Percentiles rank a stretch among this genome's conserved stretches.
These are phyloP conservation scores for Agelas oroides DNA, from an alignment of 37 sponge, comb jelly and placozoan genomes.

Conservation along the genomic window DNA sequence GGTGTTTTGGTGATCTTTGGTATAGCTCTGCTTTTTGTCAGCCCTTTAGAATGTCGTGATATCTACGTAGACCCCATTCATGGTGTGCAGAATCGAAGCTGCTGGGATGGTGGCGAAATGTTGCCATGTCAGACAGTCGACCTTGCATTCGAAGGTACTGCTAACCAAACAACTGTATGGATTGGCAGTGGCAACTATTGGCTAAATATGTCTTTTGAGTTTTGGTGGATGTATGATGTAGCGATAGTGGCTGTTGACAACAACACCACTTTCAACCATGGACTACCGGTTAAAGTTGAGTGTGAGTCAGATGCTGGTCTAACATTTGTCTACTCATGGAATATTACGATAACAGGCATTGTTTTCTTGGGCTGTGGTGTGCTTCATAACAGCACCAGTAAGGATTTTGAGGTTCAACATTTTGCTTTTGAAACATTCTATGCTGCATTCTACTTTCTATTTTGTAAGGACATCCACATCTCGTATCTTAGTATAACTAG, in stretches of 20 bases:
- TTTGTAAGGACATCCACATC: constrained; percentile 5
- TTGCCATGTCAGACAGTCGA: neutral
- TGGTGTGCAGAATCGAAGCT: neutral
- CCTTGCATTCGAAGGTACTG: neutral
- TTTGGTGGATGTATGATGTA: neutral
- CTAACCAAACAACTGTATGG: neutral
- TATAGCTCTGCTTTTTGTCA: too few relatives aligned
- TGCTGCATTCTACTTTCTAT: constrained; percentile 41
- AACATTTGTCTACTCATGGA: neutral
- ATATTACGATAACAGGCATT: neutral
- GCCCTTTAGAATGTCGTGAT: too few relatives aligned
- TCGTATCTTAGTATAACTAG: neutral
- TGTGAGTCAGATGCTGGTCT: constrained; percentile 1
- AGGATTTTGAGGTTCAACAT: neutral
- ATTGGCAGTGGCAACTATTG: neutral
- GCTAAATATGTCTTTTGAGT: neutral
- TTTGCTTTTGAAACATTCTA: constrained; percentile 6
- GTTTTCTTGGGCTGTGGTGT: neutral
- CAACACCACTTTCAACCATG: neutral
- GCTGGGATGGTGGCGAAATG: neutral
- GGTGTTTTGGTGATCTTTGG: too few relatives aligned
- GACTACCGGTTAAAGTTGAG: neutral
- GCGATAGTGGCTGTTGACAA: neutral
- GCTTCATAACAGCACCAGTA: neutral
- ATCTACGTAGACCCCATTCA: too few relatives aligned